These are phyloP conservation scores for Pedetes capensis DNA, from an alignment of 2,113 vertebrate genomes.

Conservation along the genomic window DNA sequence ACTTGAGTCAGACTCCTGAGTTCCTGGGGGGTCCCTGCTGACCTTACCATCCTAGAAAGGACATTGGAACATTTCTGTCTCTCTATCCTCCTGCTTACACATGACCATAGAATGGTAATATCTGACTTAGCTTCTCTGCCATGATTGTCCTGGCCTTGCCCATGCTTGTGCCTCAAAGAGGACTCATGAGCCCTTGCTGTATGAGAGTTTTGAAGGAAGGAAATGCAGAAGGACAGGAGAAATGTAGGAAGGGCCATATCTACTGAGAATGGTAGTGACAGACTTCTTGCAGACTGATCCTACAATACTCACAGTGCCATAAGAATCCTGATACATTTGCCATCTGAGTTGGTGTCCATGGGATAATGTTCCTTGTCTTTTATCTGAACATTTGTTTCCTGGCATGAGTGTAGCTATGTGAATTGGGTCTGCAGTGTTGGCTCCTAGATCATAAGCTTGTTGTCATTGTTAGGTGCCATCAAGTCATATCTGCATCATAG, in stretches of 20 bases:
- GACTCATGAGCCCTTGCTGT: neutral
- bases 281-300: neutral
- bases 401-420: neutral
- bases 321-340: neutral
- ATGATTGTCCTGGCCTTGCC: neutral
- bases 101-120: neutral
- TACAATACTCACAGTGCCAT: neutral
- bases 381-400: neutral
- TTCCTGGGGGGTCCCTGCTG: neutral
- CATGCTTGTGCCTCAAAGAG: neutral
- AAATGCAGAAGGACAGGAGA: too few relatives aligned
- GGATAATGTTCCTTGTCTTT: neutral
- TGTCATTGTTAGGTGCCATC: too few relatives aligned
- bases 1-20: fast-evolving
- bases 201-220: neutral
- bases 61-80: too few relatives aligned
- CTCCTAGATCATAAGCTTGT: neutral
- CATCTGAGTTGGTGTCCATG: neutral
- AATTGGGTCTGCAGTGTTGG: neutral
- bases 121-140: neutral
- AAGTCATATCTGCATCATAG: too few relatives aligned
- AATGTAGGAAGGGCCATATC: too few relatives aligned
- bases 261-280: neutral
- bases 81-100: fast-evolving
- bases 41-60: neutral